Base-by-base conservation (phyloP, 1,140 invertebrate species). In the Tetranychus cinnabarinus region DNA sequence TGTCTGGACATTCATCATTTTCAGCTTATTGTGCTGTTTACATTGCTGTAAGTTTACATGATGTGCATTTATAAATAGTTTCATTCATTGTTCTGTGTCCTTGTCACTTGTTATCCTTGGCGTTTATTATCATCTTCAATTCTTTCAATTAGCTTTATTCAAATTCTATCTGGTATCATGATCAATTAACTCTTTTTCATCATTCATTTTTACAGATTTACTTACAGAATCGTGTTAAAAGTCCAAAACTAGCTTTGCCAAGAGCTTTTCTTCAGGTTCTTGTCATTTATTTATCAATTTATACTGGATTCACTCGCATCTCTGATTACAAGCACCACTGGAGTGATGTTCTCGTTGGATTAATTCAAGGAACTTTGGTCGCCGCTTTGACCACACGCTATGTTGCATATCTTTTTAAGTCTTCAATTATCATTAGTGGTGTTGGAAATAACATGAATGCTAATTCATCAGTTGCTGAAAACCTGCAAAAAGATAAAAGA, bases 181-280 rank as follows among this genome's bases (percentile, higher is more conserved):
- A 23, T 23, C 23, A 34, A 47, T 36, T 61, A 39, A 42, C 39
- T 42, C 39, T 42, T 56, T 3, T 42, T 55, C 55, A 3, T 35
- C 15, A 10, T 59, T 60, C 37, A 5, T 10, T 42, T 10, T 42
- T 42, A 42, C 50, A 91, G 88, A 75, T 91, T 42, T 92, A 91
- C 68, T 69, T 93, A 8, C 86, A 92, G 69, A 74, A 79, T 45
- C 76, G 84, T 59, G 78, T 82, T 58, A 39, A 3, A 58, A 37
- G 55, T 12, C 59, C 12, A 61, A 57, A 23, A n/a, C 55, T 31
- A 58, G 46, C 13, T 62, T 60, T 59, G 39, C 69, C 88, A 6
- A 80, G 79, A 61, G 47, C 59, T 34, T 45, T 62, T 0, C 3
- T 63, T 13, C 66, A 67, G 36, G 37, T 55, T 15, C 37, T 63